These are phyloP conservation scores for Phainopepla nitens DNA, from an alignment of 2,113 vertebrate species.

Conservation along the genomic window DNA sequence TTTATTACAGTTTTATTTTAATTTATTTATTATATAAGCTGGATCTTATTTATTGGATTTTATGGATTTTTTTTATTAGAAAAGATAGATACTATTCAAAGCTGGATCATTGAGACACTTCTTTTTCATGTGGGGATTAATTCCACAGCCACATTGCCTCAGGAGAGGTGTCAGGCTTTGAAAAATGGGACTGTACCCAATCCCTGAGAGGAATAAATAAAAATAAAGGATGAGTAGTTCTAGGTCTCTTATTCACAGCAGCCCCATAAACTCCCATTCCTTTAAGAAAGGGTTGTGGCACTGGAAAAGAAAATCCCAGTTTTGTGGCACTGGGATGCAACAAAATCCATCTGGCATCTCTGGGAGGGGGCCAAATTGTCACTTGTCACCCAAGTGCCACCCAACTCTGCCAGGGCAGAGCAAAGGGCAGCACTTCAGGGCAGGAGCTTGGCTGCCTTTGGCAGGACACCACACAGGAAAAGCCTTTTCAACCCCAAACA, in stretches of 20 bases:
- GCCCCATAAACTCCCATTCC: neutral
- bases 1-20: no score
- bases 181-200: neutral
- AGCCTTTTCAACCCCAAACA: conserved; percentile 21
- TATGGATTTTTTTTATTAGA: no score
- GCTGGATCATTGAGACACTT: neutral
- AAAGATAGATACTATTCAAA: neutral
- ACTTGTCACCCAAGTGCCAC: neutral
- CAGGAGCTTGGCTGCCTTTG: no score
- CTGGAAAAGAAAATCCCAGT: neutral
- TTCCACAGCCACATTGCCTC: neutral
- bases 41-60: no score
- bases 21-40: no score
- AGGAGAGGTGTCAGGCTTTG: neutral
- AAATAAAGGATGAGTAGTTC: neutral
- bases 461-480: neutral
- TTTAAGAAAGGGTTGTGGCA: neutral
- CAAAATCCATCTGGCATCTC: neutral
- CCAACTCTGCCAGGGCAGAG: neutral
- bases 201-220: neutral
- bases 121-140: neutral
- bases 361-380: neutral
- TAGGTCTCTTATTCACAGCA: neutral
- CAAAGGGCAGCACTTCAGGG: neutral
- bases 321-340: neutral